A percentile compares a stretch with the other conserved stretches of the same genome.
These are phyloP conservation scores for Nebria brevicollis DNA, from an alignment of 2,888 invertebrate species.

Conservation along the genomic window DNA sequence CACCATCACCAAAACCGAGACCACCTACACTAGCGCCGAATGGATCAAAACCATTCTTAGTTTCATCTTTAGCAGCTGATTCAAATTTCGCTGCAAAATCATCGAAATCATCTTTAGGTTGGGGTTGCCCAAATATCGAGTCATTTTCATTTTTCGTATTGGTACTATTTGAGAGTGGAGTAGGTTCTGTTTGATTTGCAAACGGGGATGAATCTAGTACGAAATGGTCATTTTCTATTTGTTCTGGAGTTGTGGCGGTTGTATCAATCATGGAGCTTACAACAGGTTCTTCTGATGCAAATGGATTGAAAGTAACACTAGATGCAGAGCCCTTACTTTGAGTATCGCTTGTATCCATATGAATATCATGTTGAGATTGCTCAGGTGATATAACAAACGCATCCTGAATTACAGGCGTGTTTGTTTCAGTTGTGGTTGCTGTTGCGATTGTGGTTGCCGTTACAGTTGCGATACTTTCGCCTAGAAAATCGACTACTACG, in stretches of 20 bases:
- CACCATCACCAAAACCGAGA: constrained; percentile 53
- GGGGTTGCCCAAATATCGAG: constrained; percentile 28
- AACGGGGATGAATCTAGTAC: constrained; percentile 22
- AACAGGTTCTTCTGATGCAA: constrained; percentile 55
- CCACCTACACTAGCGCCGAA: constrained; percentile 60
- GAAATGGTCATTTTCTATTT: constrained; percentile 40
- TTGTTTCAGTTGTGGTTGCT: constrained; percentile 49
- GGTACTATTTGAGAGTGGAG: not conserved
- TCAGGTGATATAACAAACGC: constrained; percentile 57
- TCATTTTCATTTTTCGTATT: constrained; percentile 24
- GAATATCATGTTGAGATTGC: constrained; percentile 57
- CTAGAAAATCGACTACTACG: constrained; percentile 41
- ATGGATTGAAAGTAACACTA: constrained; percentile 65
- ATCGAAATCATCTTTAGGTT: constrained; percentile 76
- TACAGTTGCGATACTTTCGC: constrained; percentile 51
- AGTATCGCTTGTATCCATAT: constrained; percentile 62
- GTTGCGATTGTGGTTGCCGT: not conserved
- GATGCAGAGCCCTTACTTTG: constrained; percentile 61
- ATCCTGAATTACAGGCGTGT: constrained; percentile 49
- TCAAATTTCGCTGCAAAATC: constrained; percentile 92
- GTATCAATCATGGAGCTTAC: constrained; percentile 44
- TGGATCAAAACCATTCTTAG: constrained; percentile 66
- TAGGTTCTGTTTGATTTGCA: not conserved
- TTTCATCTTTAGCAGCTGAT: constrained; percentile 68
- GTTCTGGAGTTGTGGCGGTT: constrained; percentile 47